phyloP scores from a whole-genome alignment of 2,888 invertebrate genomes.

The Acrocera orbiculus region DNA sequence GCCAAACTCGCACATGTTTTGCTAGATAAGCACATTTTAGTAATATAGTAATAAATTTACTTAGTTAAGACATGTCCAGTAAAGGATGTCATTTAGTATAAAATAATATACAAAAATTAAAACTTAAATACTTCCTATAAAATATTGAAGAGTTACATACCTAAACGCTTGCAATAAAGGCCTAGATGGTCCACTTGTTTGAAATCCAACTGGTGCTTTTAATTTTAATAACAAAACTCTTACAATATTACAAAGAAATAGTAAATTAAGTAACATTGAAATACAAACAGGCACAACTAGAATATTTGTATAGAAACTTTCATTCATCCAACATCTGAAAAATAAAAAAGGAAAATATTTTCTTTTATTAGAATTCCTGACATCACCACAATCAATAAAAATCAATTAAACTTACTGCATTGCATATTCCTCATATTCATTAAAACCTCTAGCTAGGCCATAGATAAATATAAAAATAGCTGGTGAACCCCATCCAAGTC shows the following conservation, averaged over 20 bases:
- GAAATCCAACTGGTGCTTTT: conserved; percentile 48
- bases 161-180: conserved; percentile 60
- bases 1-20: too few relatives aligned
- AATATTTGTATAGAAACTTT: conserved; percentile 51
- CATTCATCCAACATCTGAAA: conserved; percentile 57
- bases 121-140: too few relatives aligned
- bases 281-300: conserved; percentile 60
- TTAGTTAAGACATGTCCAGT: too few relatives aligned
- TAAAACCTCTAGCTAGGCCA: conserved; percentile 43
- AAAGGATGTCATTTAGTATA: too few relatives aligned
- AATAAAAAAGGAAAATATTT: not conserved
- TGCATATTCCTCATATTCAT: conserved; percentile 33
- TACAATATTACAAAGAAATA: conserved; percentile 79
- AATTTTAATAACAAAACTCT: conserved; percentile 70
- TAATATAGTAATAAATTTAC: too few relatives aligned
- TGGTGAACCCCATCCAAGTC: conserved; percentile 73
- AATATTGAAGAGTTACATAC: too few relatives aligned
- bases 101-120: too few relatives aligned
- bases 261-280: conserved; percentile 63
- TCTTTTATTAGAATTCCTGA: not conserved
- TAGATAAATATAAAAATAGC: conserved; percentile 47
- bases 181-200: conserved; percentile 44
- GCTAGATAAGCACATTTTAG: too few relatives aligned
- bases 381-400: conserved; percentile 9
- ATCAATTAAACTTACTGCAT: conserved; percentile 37